These are phyloP conservation scores for Meghimatium bilineatum DNA, from an alignment of 2,888 invertebrate genomes.

Conservation along the genomic window DNA sequence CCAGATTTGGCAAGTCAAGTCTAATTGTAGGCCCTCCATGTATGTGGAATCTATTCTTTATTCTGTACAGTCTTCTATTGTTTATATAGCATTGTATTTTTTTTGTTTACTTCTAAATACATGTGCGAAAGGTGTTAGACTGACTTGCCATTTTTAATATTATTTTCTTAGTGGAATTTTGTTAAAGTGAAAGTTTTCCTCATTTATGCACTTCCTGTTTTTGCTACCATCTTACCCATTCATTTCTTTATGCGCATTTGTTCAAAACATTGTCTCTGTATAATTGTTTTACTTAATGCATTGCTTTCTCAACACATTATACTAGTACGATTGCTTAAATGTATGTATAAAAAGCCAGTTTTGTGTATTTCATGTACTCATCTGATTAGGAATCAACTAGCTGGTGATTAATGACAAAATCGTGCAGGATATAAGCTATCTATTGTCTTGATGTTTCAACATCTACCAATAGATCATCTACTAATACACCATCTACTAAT, in stretches of 20 bases:
- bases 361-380: no score
- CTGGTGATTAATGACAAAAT: no score
- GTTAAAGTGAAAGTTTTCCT: neutral
- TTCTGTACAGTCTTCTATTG: neutral
- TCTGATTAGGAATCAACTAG: no score
- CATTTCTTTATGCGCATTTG: neutral
- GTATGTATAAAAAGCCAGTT: neutral
- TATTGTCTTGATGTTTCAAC: no score
- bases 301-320: neutral
- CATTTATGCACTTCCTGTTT: neutral
- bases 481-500: no score
- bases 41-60: conserved; percentile 36
- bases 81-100: conserved; percentile 16
- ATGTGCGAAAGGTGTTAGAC: conserved; percentile 48
- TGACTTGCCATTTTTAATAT: conserved; percentile 45
- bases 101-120: conserved; percentile 42
- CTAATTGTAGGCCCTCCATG: conserved; percentile 51
- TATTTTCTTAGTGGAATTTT: neutral
- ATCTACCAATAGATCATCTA: no score
- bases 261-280: neutral
- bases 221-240: neutral
- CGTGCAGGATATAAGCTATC: no score
- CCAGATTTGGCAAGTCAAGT: conserved; percentile 46
- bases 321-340: neutral
- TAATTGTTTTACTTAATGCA: neutral